phyloP scores from a whole-genome alignment of 1,140 invertebrate species.

The Dendroctonus valens region DNA sequence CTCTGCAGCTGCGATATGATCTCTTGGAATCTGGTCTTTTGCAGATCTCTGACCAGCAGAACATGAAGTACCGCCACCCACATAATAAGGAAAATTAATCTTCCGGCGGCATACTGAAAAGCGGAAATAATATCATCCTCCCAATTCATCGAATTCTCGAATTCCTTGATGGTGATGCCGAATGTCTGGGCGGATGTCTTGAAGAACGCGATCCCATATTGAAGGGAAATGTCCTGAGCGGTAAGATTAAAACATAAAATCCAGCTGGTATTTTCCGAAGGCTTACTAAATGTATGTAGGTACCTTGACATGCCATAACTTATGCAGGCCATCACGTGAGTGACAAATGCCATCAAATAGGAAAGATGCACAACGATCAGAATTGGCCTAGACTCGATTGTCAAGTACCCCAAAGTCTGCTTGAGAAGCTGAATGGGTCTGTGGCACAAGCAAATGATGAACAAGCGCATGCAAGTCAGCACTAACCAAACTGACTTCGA shows the following conservation, averaged over 20 bases:
- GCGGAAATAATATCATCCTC: slow-evolving; percentile 3
- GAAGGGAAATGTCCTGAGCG: background rate
- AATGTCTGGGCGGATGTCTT: slow-evolving; percentile 18
- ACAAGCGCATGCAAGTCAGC: background rate
- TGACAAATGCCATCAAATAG: background rate
- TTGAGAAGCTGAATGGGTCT: background rate
- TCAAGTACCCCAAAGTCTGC: background rate
- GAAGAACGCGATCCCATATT: slow-evolving; percentile 17
- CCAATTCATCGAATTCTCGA: background rate
- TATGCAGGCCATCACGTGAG: slow-evolving; percentile 1
- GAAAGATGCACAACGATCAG: background rate
- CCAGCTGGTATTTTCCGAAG: background rate
- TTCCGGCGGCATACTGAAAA: slow-evolving; percentile 6
- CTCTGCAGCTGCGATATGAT: slow-evolving; percentile 37
- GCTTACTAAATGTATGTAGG: background rate
- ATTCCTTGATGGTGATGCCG: slow-evolving; percentile 9
- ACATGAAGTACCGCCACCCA: slow-evolving; percentile 13
- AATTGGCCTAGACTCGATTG: background rate
- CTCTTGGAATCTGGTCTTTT: slow-evolving; percentile 37
- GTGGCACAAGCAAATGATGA: background rate
- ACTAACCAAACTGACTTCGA: background rate
- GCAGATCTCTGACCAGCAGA: slow-evolving; percentile 22
- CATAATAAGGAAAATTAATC: slow-evolving; percentile 1
- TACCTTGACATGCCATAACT: slow-evolving; percentile 1
- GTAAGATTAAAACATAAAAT: background rate